Percentiles rank a stretch among this genome's conserved stretches.
Conservation (phyloP, 2,797 vertebrate genomes). For the Liparis tanakae region DNA sequence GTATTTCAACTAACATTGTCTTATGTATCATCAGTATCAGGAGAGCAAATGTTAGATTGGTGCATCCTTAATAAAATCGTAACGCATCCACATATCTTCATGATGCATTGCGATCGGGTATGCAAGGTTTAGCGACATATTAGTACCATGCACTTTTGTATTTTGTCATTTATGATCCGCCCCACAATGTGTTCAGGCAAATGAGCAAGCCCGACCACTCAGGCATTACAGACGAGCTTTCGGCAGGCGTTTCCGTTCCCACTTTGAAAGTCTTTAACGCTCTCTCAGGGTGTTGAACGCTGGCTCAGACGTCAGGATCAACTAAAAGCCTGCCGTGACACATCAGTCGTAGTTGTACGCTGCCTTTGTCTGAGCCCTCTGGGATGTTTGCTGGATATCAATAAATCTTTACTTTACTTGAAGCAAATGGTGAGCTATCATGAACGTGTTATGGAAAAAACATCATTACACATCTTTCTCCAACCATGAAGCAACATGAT, state of each 20-base stretch:
- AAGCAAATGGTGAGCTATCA: slow-evolving; percentile 36
- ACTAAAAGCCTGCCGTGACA: slow-evolving; percentile 49
- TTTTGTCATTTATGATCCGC: slow-evolving; percentile 11
- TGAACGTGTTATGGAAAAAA: slow-evolving; percentile 3
- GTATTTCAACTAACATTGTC: not conserved
- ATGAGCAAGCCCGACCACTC: slow-evolving; percentile 23
- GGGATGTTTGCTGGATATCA: slow-evolving; percentile 38
- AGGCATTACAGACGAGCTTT: slow-evolving; percentile 29
- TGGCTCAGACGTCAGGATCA: slow-evolving; percentile 33
- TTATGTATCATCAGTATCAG: not conserved
- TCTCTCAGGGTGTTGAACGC: slow-evolving; percentile 39
- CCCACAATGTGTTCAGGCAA: slow-evolving; percentile 7
- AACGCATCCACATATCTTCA: not conserved
- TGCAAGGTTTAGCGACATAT: not conserved
- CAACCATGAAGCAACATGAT: not conserved
- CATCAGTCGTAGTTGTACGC: slow-evolving; percentile 25
- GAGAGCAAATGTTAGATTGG: not conserved
- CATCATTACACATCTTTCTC: slow-evolving; percentile 6
- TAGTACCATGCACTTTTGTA: not conserved
- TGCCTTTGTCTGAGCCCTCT: slow-evolving; percentile 37
- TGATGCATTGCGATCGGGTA: not conserved
- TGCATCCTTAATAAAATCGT: not conserved
- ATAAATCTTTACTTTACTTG: slow-evolving; percentile 31
- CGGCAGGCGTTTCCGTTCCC: slow-evolving; percentile 3
- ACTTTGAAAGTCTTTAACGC: slow-evolving; percentile 35